A percentile compares a stretch with the other conserved stretches of the same genome.
Conservation (phyloP, 2,888 invertebrate genomes). For the Corythucha ciliata region DNA sequence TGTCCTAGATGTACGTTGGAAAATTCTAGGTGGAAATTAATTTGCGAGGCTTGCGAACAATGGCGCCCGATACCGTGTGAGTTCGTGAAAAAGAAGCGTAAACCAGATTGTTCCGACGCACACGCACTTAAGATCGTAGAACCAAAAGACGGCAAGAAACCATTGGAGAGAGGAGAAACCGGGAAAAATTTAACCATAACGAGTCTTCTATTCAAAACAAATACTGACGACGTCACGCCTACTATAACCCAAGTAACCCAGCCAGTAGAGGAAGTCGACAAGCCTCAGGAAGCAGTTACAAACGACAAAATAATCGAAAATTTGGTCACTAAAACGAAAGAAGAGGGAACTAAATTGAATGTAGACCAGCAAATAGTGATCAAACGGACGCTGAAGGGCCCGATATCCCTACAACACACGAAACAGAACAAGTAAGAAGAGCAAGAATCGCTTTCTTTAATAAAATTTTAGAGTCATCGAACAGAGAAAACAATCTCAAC, state of each 20-base stretch:
- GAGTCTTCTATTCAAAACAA: too few species aligned
- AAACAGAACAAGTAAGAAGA: constrained; percentile 37
- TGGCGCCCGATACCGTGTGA: constrained; percentile 42
- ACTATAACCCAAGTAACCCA: too few species aligned
- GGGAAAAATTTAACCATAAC: too few species aligned
- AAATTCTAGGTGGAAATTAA: constrained; percentile 52
- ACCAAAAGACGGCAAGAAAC: constrained; percentile 14
- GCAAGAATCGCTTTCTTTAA: constrained; percentile 42
- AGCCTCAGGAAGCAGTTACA: neutral
- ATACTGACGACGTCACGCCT: too few species aligned
- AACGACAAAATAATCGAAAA: neutral
- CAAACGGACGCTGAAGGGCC: too few species aligned
- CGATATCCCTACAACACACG: too few species aligned
- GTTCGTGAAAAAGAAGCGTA: constrained; percentile 20
- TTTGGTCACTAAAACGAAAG: neutral
- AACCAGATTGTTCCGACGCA: too few species aligned
- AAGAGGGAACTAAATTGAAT: neutral
- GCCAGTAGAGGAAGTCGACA: too few species aligned
- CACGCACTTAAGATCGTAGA: constrained; percentile 14
- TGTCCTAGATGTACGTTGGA: constrained; percentile 52
- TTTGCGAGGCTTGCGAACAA: constrained; percentile 52
- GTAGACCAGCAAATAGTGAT: too few species aligned
- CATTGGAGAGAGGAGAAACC: too few species aligned
- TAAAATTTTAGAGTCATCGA: constrained; percentile 7
- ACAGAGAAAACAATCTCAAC: neutral